A percentile compares a stretch with the other conserved stretches of the same genome.
Conservation (phyloP, 2,888 invertebrate genomes). For the Belgica antarctica region DNA sequence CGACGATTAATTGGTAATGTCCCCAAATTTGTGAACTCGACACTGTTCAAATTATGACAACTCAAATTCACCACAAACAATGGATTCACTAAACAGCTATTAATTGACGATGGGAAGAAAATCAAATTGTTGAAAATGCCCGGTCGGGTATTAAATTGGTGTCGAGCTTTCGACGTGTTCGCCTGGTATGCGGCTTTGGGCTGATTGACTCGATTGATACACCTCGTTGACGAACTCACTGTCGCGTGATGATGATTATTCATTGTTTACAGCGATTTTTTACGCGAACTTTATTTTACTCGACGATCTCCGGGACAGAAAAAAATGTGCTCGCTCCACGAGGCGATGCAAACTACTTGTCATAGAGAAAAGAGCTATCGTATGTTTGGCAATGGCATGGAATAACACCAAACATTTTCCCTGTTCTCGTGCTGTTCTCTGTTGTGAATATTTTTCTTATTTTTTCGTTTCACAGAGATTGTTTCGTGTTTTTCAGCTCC, state of each 20-base stretch:
- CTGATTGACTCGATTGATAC: conserved; percentile 22
- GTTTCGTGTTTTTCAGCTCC: conserved; percentile 16
- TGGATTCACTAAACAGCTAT: conserved; percentile 24
- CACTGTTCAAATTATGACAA: conserved; percentile 1
- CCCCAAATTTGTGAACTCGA: conserved; percentile 25
- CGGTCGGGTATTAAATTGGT: conserved; percentile 19
- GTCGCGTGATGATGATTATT: conserved; percentile 26
- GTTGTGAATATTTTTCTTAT: conserved; percentile 13
- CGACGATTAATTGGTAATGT: conserved; percentile 21
- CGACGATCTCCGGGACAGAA: neutral
- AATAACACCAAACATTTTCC: conserved; percentile 1
- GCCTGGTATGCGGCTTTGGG: neutral
- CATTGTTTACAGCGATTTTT: conserved; percentile 15
- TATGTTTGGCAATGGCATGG: conserved; percentile 31
- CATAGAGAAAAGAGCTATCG: conserved; percentile 31
- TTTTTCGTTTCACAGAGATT: conserved; percentile 17
- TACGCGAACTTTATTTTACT: neutral
- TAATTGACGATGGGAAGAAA: neutral
- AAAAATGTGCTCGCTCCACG: neutral
- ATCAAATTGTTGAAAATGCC: conserved; percentile 19
- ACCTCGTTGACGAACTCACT: neutral
- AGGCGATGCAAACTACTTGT: conserved; percentile 16
- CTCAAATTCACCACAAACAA: conserved; percentile 32
- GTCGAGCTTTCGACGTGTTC: neutral
- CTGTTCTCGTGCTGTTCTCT: conserved; percentile 23